phyloP scores from a whole-genome alignment of 2,888 invertebrate genomes.

The Ctenicera cuprea region DNA sequence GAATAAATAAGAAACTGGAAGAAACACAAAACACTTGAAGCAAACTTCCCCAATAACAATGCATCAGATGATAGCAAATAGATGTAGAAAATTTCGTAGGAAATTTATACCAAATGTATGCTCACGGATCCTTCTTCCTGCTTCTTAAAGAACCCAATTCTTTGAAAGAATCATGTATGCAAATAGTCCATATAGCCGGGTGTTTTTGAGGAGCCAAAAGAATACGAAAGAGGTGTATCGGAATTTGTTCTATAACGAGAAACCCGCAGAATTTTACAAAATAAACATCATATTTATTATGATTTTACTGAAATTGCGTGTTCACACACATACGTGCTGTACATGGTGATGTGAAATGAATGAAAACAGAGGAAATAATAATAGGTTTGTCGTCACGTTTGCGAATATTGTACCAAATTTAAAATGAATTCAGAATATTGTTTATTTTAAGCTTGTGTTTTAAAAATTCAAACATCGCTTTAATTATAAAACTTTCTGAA shows the following conservation, averaged over 20 bases:
- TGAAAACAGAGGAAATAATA: too few species aligned
- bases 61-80: constrained; percentile 15
- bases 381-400: too few species aligned
- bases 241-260: neutral
- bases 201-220: constrained; percentile 25
- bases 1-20: constrained; percentile 21
- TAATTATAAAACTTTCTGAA: too few species aligned
- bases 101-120: constrained; percentile 26
- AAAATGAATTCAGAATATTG: too few species aligned
- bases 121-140: constrained; percentile 1
- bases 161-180: constrained; percentile 25
- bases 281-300: constrained; percentile 19
- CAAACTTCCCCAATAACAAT: constrained; percentile 2
- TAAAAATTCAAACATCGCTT: too few species aligned
- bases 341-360: neutral
- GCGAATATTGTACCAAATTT: too few species aligned
- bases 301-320: constrained; percentile 4
- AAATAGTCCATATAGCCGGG: constrained; percentile 26
- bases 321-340: neutral
- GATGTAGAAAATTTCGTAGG: constrained; percentile 7
- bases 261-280: constrained; percentile 15
- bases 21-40: constrained; percentile 1
- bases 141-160: constrained; percentile 30
- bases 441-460: too few species aligned
- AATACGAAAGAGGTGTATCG: constrained; percentile 14